A percentile compares a stretch with the other conserved stretches of the same genome.
Evolutionary conservation across 2,113 vertebrate genomes (phyloP).

Genomic region (Eurypyga helias): DNA sequence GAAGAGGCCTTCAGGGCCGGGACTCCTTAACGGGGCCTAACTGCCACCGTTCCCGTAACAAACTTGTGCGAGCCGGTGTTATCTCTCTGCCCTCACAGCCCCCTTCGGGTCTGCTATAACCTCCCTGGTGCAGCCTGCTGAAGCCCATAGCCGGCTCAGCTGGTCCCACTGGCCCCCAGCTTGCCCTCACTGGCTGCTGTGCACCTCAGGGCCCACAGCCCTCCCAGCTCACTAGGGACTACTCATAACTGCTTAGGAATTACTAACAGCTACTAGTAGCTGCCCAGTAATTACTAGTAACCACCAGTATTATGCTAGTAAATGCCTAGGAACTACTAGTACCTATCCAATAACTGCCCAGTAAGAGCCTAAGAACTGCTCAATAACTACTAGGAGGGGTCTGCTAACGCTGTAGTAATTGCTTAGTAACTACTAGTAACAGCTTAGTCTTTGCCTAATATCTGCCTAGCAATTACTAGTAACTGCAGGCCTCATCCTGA

Average conservation of each 20-base stretch:
- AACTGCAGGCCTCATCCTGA: background rate
- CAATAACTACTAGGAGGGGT: background rate
- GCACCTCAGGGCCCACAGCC: too few species aligned
- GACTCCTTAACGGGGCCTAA: accelerated
- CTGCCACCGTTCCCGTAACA: accelerated
- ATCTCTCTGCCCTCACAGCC: accelerated
- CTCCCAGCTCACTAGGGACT: accelerated
- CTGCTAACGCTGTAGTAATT: too few species aligned
- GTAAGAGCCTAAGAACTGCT: too few species aligned
- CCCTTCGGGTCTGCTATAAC: background rate
- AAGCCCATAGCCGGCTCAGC: background rate
- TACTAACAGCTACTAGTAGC: too few species aligned
- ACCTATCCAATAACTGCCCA: too few species aligned
- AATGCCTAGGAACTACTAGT: too few species aligned
- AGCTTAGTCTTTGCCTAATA: background rate
- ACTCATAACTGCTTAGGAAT: accelerated
- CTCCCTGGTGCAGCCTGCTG: too few species aligned
- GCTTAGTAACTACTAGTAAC: background rate
- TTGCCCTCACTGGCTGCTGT: accelerated
- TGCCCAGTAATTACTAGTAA: background rate
- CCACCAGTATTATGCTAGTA: too few species aligned
- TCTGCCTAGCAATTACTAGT: background rate
- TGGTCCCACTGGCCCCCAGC: background rate
- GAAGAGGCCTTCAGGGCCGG: background rate
- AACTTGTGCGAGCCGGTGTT: background rate